These are phyloP conservation scores for Rhinella marina DNA, from an alignment of 2,797 vertebrate species.

Conservation along the genomic window DNA sequence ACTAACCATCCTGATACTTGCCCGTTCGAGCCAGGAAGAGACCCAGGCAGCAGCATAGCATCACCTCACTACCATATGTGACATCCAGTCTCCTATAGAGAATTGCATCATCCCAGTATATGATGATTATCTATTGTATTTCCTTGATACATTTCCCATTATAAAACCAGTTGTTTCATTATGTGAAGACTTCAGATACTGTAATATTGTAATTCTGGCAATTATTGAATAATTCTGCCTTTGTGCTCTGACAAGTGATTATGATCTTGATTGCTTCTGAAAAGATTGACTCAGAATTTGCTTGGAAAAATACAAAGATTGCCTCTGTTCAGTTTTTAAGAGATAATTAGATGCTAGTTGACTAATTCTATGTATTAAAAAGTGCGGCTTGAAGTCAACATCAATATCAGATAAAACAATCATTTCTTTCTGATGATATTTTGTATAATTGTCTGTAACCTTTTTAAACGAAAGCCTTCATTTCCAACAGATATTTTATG, in stretches of 20 bases:
- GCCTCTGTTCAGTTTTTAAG: slow-evolving; percentile 49
- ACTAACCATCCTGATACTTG: no score
- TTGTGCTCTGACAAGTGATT: slow-evolving; percentile 47
- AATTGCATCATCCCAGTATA: background rate
- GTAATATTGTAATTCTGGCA: slow-evolving; percentile 46
- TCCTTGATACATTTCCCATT: slow-evolving; percentile 16
- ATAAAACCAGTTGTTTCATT: slow-evolving; percentile 7
- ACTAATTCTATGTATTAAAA: slow-evolving; percentile 57
- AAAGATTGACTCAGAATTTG: slow-evolving; percentile 50
- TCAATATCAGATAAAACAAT: slow-evolving; percentile 44
- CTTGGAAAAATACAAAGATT: background rate
- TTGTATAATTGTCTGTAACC: slow-evolving; percentile 9
- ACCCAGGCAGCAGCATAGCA: no score
- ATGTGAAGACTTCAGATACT: slow-evolving; percentile 4
- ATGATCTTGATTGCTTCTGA: slow-evolving; percentile 51
- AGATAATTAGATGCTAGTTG: slow-evolving; percentile 58
- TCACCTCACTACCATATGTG: background rate
- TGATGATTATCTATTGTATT: background rate
- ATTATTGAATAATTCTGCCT: slow-evolving; percentile 56
- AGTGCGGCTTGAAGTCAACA: slow-evolving; percentile 34
- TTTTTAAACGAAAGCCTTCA: background rate
- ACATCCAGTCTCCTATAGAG: background rate
- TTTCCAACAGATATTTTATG: background rate
- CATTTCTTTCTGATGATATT: slow-evolving; percentile 10
- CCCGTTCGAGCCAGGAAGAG: no score